Evolutionary conservation across 2,888 invertebrate species (phyloP).

Genomic region (Kryphioiulus occultus): DNA sequence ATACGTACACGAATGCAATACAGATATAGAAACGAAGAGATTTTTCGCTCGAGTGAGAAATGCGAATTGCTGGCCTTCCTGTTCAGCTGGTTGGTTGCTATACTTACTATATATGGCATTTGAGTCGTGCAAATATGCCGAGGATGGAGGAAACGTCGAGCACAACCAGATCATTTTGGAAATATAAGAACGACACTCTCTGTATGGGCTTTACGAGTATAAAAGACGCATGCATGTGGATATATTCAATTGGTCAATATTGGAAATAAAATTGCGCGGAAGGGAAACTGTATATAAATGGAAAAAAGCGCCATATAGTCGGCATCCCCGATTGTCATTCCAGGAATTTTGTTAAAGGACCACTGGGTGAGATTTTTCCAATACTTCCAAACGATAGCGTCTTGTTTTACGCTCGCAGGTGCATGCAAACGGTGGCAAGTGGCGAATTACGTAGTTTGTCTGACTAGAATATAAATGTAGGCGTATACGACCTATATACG

Average conservation of each 20-base stretch:
- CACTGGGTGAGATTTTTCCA: background rate
- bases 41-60: background rate
- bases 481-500: background rate
- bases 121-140: background rate
- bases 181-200: background rate
- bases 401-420: background rate
- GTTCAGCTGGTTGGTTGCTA: background rate
- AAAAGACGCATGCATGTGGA: background rate
- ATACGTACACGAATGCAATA: background rate
- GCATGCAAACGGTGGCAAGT: background rate
- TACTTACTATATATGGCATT: background rate
- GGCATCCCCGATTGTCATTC: background rate
- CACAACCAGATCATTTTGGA: background rate
- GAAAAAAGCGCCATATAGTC: background rate
- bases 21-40: background rate
- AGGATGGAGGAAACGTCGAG: background rate
- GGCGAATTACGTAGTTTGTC: background rate
- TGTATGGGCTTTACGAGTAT: background rate
- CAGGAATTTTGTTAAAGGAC: background rate
- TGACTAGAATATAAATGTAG: background rate
- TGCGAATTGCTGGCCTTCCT: background rate
- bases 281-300: background rate
- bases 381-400: background rate
- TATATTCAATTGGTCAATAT: conserved; percentile 31
- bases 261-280: conserved; percentile 21